phyloP scores from a whole-genome alignment of 2,888 invertebrate genomes.

The Luperina testacea region DNA sequence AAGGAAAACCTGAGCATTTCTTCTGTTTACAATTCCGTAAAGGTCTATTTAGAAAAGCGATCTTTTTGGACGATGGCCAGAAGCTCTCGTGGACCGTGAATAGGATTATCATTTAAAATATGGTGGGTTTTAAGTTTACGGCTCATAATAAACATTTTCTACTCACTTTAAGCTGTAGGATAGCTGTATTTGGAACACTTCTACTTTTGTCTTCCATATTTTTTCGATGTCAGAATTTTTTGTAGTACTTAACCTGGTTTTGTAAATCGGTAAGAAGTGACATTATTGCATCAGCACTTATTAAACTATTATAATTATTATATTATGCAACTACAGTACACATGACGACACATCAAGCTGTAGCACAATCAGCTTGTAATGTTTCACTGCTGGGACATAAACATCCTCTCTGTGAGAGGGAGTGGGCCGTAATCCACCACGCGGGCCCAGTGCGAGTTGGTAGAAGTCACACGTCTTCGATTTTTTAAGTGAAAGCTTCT shows the following conservation, averaged over 20 bases:
- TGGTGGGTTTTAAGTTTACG: constrained; percentile 9
- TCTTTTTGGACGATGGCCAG: constrained; percentile 34
- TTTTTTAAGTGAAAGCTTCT: no score
- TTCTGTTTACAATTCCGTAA: constrained; percentile 16
- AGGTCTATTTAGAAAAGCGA: constrained; percentile 8
- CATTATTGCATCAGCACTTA: constrained; percentile 1
- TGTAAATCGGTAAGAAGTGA: neutral
- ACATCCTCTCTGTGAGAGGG: no score
- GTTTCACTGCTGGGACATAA: no score
- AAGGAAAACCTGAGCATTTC: neutral
- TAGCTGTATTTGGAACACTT: neutral
- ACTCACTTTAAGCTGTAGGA: neutral
- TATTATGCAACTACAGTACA: no score
- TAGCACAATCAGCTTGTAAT: no score
- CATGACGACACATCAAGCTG: no score
- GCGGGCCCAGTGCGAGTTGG: no score
- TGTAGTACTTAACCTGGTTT: neutral
- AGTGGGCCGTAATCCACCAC: no score
- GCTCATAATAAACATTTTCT: constrained; percentile 4
- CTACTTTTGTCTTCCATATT: neutral
- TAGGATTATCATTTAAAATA: constrained; percentile 24
- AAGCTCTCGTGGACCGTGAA: constrained; percentile 14
- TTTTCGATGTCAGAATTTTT: no score
- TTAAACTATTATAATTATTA: neutral
- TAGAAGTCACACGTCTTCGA: no score